Base-by-base conservation (phyloP, 2,888 invertebrate species). In the Metacarcinus magister region DNA sequence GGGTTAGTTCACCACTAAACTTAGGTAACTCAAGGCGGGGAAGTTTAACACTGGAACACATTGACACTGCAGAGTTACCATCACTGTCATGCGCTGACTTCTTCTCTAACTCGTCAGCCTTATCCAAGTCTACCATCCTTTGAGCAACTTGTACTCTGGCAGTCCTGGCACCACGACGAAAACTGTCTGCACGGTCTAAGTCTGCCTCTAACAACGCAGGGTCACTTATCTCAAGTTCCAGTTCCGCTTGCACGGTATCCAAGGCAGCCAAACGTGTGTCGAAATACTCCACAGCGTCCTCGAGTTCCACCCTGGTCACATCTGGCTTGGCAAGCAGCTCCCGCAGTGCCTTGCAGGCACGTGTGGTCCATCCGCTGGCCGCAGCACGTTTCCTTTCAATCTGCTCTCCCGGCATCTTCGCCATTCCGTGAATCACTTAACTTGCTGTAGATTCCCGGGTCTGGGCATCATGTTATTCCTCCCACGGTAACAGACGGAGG, bases 1-100 rank as follows among this genome's bases (percentile, higher is more conserved):
- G 94, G 39, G 67, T 94, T 10, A 94, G 67, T 32, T 94, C 67
- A 46, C 93, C 93, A 93, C n/a, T 48, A 32, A 92, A 92, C 92
- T 92, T 92, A 19, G 92, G 93, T 60, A 93, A 32, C 32, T 93
- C 93, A 19, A 94, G 46, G 23, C 82, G 75, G 44, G 94, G 94
- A 82, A 94, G 82, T 82, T 82, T 75, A 43, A 75, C 82, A 82
- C 43, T 94, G 94, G 28, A 43, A 39, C n/a, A 54, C 5, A 10
- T 32, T 93, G 92, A 92, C 13, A 44, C 92, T 43, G 16, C 44
- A 43, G 44, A 92, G 2, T 28, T 32, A 89, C 89, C 32, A 16
- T 19, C 28, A 92, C 92, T 92, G 44, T 16, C 92, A 92, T 39
- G n/a, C 60, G n/a, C 60, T 16, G 60, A 16, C 13, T 10, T 60